These are phyloP conservation scores for Erpornis zantholeuca DNA, from an alignment of 2,113 vertebrate species.

Conservation along the genomic window DNA sequence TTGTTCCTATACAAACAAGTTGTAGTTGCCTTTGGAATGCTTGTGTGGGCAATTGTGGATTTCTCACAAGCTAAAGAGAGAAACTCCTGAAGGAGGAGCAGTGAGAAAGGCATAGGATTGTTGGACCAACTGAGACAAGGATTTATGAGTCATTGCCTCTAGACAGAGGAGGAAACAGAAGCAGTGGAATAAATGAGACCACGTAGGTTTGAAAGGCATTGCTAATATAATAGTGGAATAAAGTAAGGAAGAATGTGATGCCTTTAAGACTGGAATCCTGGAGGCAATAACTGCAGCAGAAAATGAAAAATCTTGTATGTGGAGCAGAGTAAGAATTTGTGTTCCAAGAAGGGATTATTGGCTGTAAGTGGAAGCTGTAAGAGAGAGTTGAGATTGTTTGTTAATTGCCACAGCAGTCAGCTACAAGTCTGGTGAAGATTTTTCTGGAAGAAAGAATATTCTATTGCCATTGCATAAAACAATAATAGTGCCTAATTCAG, in stretches of 20 bases:
- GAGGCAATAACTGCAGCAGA: neutral
- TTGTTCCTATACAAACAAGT: neutral
- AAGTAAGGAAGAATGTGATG: neutral
- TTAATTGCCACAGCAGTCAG: neutral
- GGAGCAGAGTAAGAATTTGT: neutral
- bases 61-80: neutral
- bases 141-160: neutral
- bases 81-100: neutral
- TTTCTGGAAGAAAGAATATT: neutral
- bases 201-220: neutral
- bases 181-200: neutral
- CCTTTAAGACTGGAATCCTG: neutral
- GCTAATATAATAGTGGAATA: neutral
- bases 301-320: neutral
- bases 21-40: neutral
- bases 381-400: neutral
- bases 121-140: neutral
- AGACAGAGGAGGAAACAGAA: neutral
- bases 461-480: neutral
- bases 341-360: neutral
- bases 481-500: neutral
- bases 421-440: neutral
- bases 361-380: neutral
- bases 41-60: neutral
- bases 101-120: neutral